Percentiles rank a stretch among this genome's conserved stretches.
phyloP scores from a whole-genome alignment of 2,888 invertebrate genomes.

The Uropetala carovei region DNA sequence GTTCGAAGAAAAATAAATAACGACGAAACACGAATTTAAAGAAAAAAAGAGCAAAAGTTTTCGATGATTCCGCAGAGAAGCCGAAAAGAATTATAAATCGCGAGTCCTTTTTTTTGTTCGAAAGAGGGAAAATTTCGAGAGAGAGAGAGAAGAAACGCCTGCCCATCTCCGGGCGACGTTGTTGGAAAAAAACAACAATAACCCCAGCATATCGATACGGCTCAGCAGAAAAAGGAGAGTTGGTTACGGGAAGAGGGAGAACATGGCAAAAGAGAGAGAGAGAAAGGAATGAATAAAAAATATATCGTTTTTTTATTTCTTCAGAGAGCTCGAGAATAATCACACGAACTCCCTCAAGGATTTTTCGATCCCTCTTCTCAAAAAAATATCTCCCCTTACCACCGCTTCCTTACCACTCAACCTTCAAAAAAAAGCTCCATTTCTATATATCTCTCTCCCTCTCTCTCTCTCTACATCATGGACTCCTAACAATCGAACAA shows the following conservation, averaged over 20 bases:
- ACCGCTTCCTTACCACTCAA: slow-evolving; percentile 4
- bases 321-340: neutral
- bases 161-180: neutral
- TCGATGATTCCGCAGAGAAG: neutral
- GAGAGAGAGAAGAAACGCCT: no score
- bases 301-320: neutral
- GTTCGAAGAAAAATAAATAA: no score
- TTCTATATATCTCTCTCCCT: neutral
- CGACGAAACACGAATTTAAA: no score
- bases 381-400: slow-evolving; percentile 2
- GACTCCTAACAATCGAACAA: neutral
- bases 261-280: neutral
- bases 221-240: no score
- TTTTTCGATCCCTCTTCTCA: neutral
- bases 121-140: neutral
- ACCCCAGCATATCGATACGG: neutral
- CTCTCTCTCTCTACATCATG: neutral
- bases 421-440: neutral
- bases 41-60: slow-evolving; percentile 9
- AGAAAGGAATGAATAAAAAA: neutral
- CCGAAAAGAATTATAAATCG: neutral
- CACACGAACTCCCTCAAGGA: slow-evolving; percentile 2
- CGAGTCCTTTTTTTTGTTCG: neutral
- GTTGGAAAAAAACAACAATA: neutral
- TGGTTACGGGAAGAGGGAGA: neutral